Conservation (phyloP, 2,888 invertebrate genomes). For the Tricholauxania praeusta region DNA sequence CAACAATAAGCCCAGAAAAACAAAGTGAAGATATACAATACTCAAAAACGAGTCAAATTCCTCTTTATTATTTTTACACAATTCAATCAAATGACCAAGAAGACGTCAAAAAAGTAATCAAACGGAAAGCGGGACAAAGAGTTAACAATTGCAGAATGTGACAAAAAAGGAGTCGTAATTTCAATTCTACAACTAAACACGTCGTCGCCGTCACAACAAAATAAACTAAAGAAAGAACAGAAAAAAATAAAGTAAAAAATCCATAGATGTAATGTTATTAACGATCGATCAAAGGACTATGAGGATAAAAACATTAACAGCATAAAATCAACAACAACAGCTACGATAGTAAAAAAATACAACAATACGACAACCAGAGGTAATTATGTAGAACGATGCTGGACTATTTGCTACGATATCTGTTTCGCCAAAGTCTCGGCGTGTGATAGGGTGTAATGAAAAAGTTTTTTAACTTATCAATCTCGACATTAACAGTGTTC, state of each 20-base stretch:
- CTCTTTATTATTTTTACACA: constrained; percentile 20
- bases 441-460: background rate
- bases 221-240: background rate
- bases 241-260: background rate
- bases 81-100: constrained; percentile 29
- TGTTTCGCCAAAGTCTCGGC: background rate
- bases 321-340: background rate
- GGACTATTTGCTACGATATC: constrained; percentile 11
- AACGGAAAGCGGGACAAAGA: background rate
- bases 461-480: no score
- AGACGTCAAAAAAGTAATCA: background rate
- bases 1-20: background rate
- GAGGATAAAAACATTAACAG: background rate
- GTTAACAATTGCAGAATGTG: background rate
- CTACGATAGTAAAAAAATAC: background rate
- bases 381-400: constrained; percentile 66
- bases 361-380: constrained; percentile 58
- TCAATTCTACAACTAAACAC: constrained; percentile 16
- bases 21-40: background rate
- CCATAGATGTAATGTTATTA: constrained; percentile 15
- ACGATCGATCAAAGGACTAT: constrained; percentile 33
- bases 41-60: constrained; percentile 5
- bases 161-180: constrained; percentile 26
- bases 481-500: no score
- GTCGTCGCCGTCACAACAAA: background rate